These are phyloP conservation scores for Xyrauchen texanus DNA, from an alignment of 2,113 vertebrate species.

Conservation along the genomic window DNA sequence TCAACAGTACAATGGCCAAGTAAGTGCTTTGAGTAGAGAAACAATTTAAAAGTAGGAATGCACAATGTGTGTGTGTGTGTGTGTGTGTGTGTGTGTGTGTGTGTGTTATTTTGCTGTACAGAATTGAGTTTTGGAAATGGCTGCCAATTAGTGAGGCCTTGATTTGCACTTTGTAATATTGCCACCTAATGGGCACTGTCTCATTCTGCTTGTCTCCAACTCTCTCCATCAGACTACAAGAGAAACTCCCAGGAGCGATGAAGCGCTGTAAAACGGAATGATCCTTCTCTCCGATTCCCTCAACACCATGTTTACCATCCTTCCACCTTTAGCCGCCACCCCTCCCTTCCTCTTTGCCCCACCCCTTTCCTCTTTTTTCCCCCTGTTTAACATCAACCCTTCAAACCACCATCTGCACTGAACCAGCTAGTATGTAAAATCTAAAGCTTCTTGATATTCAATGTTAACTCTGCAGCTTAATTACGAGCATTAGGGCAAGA, in stretches of 20 bases:
- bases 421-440: slow-evolving; percentile 71
- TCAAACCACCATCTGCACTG: slow-evolving; percentile 66
- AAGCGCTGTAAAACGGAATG: slow-evolving; percentile 88
- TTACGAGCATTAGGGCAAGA: slow-evolving; percentile 62
- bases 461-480: slow-evolving; percentile 73
- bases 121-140: too few relatives aligned
- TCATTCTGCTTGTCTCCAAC: not conserved
- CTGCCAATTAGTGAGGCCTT: slow-evolving; percentile 25
- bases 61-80: too few relatives aligned
- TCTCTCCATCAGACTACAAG: slow-evolving; percentile 78
- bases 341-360: not conserved
- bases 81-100: too few relatives aligned
- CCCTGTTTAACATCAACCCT: slow-evolving; percentile 45
- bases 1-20: slow-evolving; percentile 82
- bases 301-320: slow-evolving; percentile 47
- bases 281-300: slow-evolving; percentile 42
- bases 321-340: slow-evolving; percentile 38
- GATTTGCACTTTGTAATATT: not conserved
- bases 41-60: slow-evolving; percentile 50
- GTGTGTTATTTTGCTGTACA: too few relatives aligned
- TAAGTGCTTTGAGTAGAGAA: slow-evolving; percentile 58
- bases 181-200: slow-evolving; percentile 22
- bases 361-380: not conserved
- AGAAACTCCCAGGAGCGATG: slow-evolving; percentile 82
- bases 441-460: slow-evolving; percentile 71